These are phyloP conservation scores for Brachionus koreanus DNA, from an alignment of 1,140 invertebrate genomes.

Conservation along the genomic window DNA sequence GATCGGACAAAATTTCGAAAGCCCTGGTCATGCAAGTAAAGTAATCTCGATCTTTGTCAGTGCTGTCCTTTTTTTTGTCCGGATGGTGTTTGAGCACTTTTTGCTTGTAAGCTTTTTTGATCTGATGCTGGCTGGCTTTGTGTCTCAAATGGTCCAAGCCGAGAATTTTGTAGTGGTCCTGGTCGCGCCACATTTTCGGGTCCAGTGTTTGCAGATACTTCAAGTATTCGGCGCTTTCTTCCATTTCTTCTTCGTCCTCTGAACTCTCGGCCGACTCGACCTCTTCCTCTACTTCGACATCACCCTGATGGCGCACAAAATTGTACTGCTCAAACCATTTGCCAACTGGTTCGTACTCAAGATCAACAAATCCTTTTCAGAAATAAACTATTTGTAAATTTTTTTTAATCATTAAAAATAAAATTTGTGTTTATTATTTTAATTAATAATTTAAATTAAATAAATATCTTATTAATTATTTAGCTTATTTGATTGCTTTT, in stretches of 20 bases:
- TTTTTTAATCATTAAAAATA: background rate
- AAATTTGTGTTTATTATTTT: background rate
- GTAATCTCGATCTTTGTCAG: slow-evolving; percentile 72
- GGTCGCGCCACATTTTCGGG: slow-evolving; percentile 61
- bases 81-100: slow-evolving; percentile 94
- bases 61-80: slow-evolving; percentile 80
- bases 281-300: background rate
- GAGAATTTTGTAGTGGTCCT: slow-evolving; percentile 91
- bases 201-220: slow-evolving; percentile 27
- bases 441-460: no score
- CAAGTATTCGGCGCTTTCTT: slow-evolving; percentile 28
- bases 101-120: slow-evolving; percentile 80
- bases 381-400: background rate
- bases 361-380: background rate
- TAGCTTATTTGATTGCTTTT: no score
- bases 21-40: slow-evolving; percentile 93
- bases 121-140: slow-evolving; percentile 80
- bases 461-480: no score
- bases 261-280: slow-evolving; percentile 11
- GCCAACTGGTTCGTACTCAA: slow-evolving; percentile 26
- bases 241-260: slow-evolving; percentile 10
- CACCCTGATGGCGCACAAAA: background rate
- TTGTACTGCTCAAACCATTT: slow-evolving; percentile 43
- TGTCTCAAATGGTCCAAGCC: slow-evolving; percentile 75
- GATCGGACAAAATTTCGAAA: slow-evolving; percentile 80